These are phyloP conservation scores for Callospermophilus lateralis DNA, from an alignment of 2,113 vertebrate genomes.

Conservation along the genomic window DNA sequence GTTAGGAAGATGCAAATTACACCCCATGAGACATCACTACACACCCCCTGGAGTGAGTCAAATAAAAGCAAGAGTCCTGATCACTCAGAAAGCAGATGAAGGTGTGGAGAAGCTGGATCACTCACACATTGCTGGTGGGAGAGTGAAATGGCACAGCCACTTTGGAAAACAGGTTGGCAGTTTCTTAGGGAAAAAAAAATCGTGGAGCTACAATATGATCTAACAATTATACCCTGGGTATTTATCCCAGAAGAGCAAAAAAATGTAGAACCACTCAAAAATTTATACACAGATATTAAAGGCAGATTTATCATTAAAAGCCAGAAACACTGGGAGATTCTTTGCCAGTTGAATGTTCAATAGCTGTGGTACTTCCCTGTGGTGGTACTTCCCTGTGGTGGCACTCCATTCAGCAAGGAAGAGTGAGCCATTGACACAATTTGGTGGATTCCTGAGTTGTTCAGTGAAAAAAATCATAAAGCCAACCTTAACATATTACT, in stretches of 20 bases:
- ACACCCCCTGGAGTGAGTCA: background rate
- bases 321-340: no score
- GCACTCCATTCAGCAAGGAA: no score
- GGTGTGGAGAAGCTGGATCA: background rate
- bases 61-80: background rate
- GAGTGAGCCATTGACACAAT: rapidly evolving
- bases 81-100: no score
- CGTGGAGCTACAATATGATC: background rate
- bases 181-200: background rate
- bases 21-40: no score
- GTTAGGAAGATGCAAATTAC: background rate
- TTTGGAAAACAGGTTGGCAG: background rate
- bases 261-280: no score
- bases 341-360: background rate
- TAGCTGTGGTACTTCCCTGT: rapidly evolving
- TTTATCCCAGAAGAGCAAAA: background rate
- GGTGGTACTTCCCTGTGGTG: rapidly evolving
- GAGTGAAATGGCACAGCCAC: background rate
- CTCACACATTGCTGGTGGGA: rapidly evolving
- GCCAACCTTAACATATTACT: no score
- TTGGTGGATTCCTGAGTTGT: no score
- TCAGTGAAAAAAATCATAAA: background rate
- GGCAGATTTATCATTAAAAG: background rate
- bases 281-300: background rate
- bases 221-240: background rate